These are phyloP conservation scores for Atherinomorus stipes DNA, from an alignment of 2,113 vertebrate species.

Conservation along the genomic window DNA sequence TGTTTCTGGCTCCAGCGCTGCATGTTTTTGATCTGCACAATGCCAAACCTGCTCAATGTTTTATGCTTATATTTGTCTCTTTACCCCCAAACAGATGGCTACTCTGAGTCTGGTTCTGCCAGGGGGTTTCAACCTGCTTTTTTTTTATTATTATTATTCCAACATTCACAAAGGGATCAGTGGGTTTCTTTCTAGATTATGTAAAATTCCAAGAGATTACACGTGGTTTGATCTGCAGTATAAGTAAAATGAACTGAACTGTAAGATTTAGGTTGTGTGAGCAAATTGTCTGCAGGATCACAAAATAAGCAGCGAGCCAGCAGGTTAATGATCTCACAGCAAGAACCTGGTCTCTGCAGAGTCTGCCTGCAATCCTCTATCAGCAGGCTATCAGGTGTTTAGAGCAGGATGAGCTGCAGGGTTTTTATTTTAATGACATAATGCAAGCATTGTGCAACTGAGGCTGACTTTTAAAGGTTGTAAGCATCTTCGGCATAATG, in stretches of 20 bases:
- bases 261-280: not conserved
- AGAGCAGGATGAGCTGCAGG: constrained; percentile 2
- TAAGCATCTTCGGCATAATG: not conserved
- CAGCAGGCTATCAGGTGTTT: constrained; percentile 1
- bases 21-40: not conserved
- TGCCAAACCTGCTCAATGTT: not conserved
- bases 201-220: not conserved
- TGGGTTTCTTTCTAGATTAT: not conserved
- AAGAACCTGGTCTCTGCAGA: not conserved
- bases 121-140: no score
- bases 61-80: not conserved
- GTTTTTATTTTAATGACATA: constrained; percentile 2
- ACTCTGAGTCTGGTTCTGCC: not conserved
- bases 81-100: not conserved
- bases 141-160: not conserved
- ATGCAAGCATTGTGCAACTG: not conserved
- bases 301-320: constrained; percentile 11
- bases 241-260: not conserved
- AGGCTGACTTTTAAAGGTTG: not conserved
- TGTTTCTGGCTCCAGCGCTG: no score
- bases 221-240: not conserved
- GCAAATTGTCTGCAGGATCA: constrained; percentile 2
- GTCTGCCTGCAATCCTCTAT: constrained; percentile 2
- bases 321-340: constrained; percentile 22
- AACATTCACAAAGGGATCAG: not conserved